Evolutionary conservation across 92 coral and sea anemone species (phyloP).

Genomic region (Micromussa lordhowensis): DNA sequence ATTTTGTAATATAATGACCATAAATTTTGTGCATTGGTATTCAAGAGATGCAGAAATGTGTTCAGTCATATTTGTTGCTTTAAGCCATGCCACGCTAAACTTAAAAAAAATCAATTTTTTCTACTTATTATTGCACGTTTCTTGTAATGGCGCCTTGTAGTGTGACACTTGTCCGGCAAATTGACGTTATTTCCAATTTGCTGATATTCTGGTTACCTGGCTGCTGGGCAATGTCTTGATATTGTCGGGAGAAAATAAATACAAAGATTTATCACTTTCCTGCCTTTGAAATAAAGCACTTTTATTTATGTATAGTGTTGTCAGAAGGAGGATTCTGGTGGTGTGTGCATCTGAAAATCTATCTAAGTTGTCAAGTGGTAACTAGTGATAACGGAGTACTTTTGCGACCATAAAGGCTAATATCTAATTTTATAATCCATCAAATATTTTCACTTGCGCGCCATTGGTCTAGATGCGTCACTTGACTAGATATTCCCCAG

Average conservation of each 20-base stretch:
- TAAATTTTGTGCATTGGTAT: not conserved
- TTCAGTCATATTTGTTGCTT: not conserved
- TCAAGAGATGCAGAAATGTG: not conserved
- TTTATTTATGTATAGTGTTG: not conserved
- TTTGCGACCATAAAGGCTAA: too few species aligned
- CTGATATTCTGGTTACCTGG: not conserved
- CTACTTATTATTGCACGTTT: not conserved
- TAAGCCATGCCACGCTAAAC: not conserved
- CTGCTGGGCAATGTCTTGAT: not conserved
- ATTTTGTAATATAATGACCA: too few species aligned
- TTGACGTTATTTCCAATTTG: too few species aligned
- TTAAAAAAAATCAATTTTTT: too few species aligned
- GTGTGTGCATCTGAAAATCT: too few species aligned
- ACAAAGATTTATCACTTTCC: not conserved
- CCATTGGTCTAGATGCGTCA: too few species aligned
- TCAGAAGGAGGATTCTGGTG: not conserved
- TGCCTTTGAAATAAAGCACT: not conserved
- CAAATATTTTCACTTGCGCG: too few species aligned
- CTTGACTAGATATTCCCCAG: too few species aligned
- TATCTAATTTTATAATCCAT: too few species aligned
- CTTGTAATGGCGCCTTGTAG: not conserved
- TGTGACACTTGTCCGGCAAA: not conserved
- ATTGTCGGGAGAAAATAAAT: too few species aligned
- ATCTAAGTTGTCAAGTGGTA: too few species aligned
- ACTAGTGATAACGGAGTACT: too few species aligned